These are phyloP conservation scores for Osmoderma eremita DNA, from an alignment of 2,888 invertebrate species.

Conservation along the genomic window DNA sequence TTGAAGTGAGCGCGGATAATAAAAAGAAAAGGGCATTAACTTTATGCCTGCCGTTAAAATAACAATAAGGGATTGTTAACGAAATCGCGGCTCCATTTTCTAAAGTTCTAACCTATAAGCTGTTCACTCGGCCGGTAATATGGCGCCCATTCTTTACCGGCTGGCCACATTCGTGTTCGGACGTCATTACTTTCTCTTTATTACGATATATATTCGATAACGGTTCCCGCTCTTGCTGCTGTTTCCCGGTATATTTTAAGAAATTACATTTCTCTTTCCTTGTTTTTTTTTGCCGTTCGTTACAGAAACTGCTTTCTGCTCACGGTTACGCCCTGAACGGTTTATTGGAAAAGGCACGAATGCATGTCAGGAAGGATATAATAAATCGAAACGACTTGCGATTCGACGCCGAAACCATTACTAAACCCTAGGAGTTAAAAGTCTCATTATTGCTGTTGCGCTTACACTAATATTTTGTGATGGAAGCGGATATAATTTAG, in stretches of 20 bases:
- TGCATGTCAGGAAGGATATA: conserved; percentile 37
- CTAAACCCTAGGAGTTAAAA: conserved; percentile 30
- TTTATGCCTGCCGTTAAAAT: conserved; percentile 31
- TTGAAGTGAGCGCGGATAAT: conserved; percentile 2
- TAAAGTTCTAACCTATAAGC: conserved; percentile 28
- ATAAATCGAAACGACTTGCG: conserved; percentile 39
- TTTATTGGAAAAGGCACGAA: conserved; percentile 33
- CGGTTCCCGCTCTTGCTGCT: conserved; percentile 54
- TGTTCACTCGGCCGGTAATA: conserved; percentile 19
- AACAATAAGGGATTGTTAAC: conserved; percentile 18
- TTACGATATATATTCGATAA: conserved; percentile 61
- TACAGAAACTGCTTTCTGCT: conserved; percentile 14
- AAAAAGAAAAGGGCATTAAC: conserved; percentile 25
- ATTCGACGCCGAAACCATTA: conserved; percentile 36
- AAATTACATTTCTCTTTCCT: conserved; percentile 57
- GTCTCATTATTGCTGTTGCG: conserved; percentile 32
- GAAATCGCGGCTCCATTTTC: conserved; percentile 25
- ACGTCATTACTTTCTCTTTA: conserved; percentile 60
- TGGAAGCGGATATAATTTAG: conserved; percentile 28
- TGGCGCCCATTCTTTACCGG: conserved; percentile 26
- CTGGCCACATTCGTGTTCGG: conserved; percentile 57
- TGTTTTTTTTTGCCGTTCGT: conserved; percentile 40
- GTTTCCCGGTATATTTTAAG: conserved; percentile 58
- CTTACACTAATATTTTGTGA: conserved; percentile 27
- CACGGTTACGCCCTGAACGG: conserved; percentile 23